Conservation (phyloP, 2,797 vertebrate species). For the Mormyrus hasselquistii region DNA sequence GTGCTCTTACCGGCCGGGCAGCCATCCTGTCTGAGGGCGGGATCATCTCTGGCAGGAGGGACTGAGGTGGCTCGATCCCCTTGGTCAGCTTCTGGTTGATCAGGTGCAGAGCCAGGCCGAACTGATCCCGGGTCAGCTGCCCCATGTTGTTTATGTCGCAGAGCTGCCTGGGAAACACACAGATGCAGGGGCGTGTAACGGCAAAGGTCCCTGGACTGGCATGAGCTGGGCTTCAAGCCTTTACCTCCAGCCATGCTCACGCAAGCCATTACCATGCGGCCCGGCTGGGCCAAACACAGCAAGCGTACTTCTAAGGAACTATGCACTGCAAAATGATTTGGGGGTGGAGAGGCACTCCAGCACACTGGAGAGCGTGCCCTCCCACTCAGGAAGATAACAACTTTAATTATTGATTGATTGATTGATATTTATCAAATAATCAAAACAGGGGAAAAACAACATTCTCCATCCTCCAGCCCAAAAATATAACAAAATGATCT, state of each 20-base stretch:
- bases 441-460: not conserved
- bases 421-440: too few relatives aligned
- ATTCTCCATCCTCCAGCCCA: not conserved
- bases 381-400: not conserved
- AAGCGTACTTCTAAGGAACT: not conserved
- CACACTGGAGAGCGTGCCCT: not conserved
- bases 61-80: slow-evolving; percentile 85
- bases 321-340: not conserved
- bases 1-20: slow-evolving; percentile 59
- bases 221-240: not conserved
- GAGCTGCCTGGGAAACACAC: slow-evolving; percentile 72
- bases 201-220: not conserved
- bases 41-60: slow-evolving; percentile 85
- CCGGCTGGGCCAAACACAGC: not conserved
- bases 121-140: slow-evolving; percentile 92
- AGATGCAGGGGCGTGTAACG: slow-evolving; percentile 24
- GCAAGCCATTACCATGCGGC: not conserved
- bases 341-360: not conserved
- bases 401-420: too few relatives aligned
- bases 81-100: slow-evolving; percentile 90
- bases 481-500: not conserved
- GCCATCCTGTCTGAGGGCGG: slow-evolving; percentile 81
- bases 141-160: slow-evolving; percentile 90
- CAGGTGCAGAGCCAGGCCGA: slow-evolving; percentile 90
- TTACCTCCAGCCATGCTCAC: not conserved